Evolutionary conservation across 2,888 invertebrate species (phyloP), one percentile per base, ranked within the genome.

Genomic region (Parascotia fuliginaria): DNA sequence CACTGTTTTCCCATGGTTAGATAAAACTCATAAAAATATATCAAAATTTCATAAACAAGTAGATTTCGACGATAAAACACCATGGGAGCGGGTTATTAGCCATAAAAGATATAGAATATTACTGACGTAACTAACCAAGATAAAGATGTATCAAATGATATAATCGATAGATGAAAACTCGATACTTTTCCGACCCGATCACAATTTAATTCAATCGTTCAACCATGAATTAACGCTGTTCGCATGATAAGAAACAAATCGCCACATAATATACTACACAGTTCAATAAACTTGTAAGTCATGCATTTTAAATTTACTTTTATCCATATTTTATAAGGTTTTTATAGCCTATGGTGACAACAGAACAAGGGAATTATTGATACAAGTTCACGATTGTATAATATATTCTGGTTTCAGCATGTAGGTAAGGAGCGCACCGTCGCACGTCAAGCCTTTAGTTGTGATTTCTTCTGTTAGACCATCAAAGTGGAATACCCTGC

Each of bases 21-120:
- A 47, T 55, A 31, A 65, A 60, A 41, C 40, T 56, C 60, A 65
- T 72, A 72, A 73, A 70, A 67, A 65, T 66, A 57, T 70, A 70
- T 69, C 70, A 61, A 75, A 72, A 73, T 69, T 73, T 75, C 69
- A 70, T 70, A 75, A 74, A 74, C 65, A 71, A 63, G 55, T 53
- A 75, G 75, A 73, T 73, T 67, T 65, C 56, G 50, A 54, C 55
- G 77, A 77, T 77, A 75, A 70, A 59, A 65, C 77, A 59, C 77
- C 61, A 61, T 72, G 76, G 77, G 76, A 77, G 76, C 63, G 34
- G 41, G 60, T 38, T 56, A 62, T 55, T 56, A 61, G 54, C 60
- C 50, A 62, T 72, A 67, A 63, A 65, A 67, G 61, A 51, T 37
- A 45, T 55, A 50, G 49, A 59, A 59, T 67, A 59, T 66, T 67